phyloP scores from a whole-genome alignment of 2,888 invertebrate genomes.

The Bellardia pandia region DNA sequence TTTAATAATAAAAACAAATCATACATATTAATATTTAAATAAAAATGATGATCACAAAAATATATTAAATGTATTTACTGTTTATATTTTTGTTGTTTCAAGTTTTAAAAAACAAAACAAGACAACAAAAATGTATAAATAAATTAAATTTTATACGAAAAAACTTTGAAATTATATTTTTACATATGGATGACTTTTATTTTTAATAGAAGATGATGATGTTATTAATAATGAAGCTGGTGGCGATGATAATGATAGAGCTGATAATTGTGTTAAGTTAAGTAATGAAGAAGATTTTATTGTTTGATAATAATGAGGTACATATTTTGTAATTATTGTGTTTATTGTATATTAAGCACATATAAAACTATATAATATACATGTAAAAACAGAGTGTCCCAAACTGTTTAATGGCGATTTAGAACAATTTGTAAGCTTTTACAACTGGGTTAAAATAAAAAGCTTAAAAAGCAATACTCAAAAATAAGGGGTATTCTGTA shows the following conservation, averaged over 20 bases:
- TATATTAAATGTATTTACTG: background rate
- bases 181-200: conserved; percentile 48
- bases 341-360: conserved; percentile 8
- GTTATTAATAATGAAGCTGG: background rate
- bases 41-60: conserved; percentile 59
- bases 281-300: conserved; percentile 2
- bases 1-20: conserved; percentile 12
- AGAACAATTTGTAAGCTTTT: too few relatives aligned
- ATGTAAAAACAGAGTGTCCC: too few relatives aligned
- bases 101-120: background rate
- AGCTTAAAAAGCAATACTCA: too few relatives aligned
- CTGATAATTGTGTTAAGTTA: background rate
- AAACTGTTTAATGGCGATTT: too few relatives aligned
- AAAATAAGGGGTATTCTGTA: too few relatives aligned
- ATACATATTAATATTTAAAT: conserved; percentile 56
- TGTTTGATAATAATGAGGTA: conserved; percentile 4
- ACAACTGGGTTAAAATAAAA: too few relatives aligned
- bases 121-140: background rate
- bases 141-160: background rate
- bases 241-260: background rate
- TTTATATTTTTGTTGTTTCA: conserved; percentile 24
- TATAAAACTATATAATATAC: background rate
- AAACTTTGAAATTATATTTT: background rate
- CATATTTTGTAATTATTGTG: background rate
- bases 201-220: conserved; percentile 31